Percentiles rank a stretch among this genome's conserved stretches.
These are phyloP conservation scores for Aphelocoma coerulescens DNA, from an alignment of 2,113 vertebrate species.

Conservation along the genomic window DNA sequence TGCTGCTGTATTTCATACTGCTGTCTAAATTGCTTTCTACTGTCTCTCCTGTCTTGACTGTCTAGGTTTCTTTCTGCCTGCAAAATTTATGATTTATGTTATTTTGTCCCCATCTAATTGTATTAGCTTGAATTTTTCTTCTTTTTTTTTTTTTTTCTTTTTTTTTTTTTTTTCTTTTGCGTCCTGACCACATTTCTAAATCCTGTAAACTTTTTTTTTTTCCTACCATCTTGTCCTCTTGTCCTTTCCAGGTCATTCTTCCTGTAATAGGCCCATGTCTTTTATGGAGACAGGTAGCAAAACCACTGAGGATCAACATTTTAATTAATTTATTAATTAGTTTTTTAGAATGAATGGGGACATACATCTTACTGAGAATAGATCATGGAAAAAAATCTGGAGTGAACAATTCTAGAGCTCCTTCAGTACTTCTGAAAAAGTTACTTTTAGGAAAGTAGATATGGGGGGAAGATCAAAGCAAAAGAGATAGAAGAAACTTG, in stretches of 20 bases:
- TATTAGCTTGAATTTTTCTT: background rate
- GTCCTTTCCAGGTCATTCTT: background rate
- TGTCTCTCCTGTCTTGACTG: background rate
- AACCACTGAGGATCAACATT: background rate
- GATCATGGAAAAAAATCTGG: background rate
- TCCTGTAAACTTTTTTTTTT: background rate
- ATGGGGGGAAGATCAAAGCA: background rate
- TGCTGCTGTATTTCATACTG: background rate
- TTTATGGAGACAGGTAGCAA: background rate
- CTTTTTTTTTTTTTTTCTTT: background rate
- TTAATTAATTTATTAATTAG: background rate
- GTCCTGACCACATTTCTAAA: background rate
- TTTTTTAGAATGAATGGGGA: background rate
- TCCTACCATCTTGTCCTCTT: background rate
- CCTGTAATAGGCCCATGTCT: background rate
- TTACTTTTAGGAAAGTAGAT: background rate
- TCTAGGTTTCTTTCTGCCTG: background rate
- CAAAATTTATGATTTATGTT: background rate
- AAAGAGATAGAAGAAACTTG: background rate
- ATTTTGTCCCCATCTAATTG: background rate
- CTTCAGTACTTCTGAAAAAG: background rate
- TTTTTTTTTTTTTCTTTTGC: background rate
- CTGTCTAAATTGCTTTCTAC: slow-evolving; percentile 27
- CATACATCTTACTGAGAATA: background rate
- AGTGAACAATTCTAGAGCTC: background rate